phyloP scores from a whole-genome alignment of 2,797 vertebrate genomes.

The Mormyrus proboscirostris region DNA sequence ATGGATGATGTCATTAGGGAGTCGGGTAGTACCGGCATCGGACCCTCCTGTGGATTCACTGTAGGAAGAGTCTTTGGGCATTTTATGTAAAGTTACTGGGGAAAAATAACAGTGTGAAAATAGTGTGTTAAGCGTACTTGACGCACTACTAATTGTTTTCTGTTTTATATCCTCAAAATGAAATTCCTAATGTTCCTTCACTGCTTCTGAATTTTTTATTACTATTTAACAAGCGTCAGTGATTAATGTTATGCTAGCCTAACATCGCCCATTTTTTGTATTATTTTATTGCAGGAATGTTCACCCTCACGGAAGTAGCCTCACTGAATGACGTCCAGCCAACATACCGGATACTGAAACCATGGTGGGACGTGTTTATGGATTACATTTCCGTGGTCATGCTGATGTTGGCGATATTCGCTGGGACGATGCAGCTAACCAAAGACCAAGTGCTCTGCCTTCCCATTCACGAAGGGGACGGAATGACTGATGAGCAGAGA shows the following conservation, averaged over 20 bases:
- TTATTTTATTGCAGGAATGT: slow-evolving; percentile 83
- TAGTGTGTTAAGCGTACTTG: background rate
- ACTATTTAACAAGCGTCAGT: background rate
- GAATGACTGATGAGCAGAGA: slow-evolving; percentile 41
- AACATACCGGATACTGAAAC: slow-evolving; percentile 96
- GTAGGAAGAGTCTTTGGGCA: background rate
- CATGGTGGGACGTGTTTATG: slow-evolving; percentile 99
- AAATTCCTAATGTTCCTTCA: background rate
- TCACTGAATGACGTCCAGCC: slow-evolving; percentile 97
- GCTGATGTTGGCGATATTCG: slow-evolving; percentile 98
- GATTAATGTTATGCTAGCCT: background rate
- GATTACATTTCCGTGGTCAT: slow-evolving; percentile 96
- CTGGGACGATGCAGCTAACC: slow-evolving; percentile 97
- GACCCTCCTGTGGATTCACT: background rate
- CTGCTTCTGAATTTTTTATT: background rate
- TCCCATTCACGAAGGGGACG: slow-evolving; percentile 77
- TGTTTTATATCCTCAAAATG: background rate
- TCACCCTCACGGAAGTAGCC: slow-evolving; percentile 98
- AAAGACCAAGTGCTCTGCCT: slow-evolving; percentile 98
- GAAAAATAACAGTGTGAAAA: background rate
- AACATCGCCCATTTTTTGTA: slow-evolving; percentile 27
- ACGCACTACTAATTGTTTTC: background rate
- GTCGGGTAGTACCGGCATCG: slow-evolving; percentile 19
- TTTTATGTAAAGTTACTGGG: background rate
- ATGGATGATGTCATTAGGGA: slow-evolving; percentile 32